Evolutionary conservation across 2,797 vertebrate genomes (phyloP), one percentile per base, ranked within the genome.

Genomic region (Aplochiton taeniatus): DNA sequence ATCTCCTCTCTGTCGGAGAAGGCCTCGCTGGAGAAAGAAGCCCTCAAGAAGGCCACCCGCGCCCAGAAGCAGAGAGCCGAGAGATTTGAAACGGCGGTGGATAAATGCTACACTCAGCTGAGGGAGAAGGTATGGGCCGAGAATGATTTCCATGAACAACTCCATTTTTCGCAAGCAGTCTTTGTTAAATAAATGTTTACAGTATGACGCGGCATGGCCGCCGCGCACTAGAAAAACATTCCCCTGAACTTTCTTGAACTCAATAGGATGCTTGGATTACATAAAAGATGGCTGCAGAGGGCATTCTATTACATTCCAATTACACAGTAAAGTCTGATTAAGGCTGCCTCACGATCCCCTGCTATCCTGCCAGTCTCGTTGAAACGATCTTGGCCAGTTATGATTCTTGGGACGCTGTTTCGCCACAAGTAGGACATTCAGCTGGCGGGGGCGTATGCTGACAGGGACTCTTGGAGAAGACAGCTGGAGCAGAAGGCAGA

Each of bases 31-130:
- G 93, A 92, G 79, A 89, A 90, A 62, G 82, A 84, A 8, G 88
- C 83, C 52, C 84, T 98, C n/a, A 93, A 90, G 86, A 95, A 92
- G 83, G 92, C 93, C 9, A 78, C 90, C 0, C 84, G 80, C 62
- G 90, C 86, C 31, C 95, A 96, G 69, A 95, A 90, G 78, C 82
- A 80, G 61, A 90, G 92, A 85, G 90, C 93, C 4, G 82, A 91
- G 48, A 55, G 10, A 55, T 93, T 94, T 19, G 92, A 94, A 79
- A 85, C 83, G 12, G 82, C 89, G 11, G 69, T 92, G 55, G 91
- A 93, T 78, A 91, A 88, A 69, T 85, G 93, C 65, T 90, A 87
- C 1, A 76, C 76, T 31, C 91, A 92, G 78, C 58, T 96, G 66
- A 92, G 61, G 78, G 90, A 94, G 66, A 91, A 89, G 88, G 96